phyloP scores from a whole-genome alignment of 2,888 invertebrate genomes.

The Hypsopygia costalis region DNA sequence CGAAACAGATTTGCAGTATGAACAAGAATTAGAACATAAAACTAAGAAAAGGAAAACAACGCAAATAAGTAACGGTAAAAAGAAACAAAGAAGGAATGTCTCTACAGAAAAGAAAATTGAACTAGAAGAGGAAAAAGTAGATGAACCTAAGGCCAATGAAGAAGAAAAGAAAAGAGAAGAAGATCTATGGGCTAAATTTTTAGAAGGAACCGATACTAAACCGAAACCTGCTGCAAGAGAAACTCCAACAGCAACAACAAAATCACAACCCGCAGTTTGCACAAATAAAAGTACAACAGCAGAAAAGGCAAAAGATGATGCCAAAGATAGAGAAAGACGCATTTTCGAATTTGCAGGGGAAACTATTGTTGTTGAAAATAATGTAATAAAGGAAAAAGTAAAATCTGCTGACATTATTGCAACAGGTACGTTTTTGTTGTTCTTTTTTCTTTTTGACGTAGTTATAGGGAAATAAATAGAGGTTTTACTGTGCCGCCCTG shows the following conservation, averaged over 20 bases:
- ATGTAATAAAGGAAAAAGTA: constrained; percentile 60
- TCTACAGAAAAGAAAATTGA: constrained; percentile 18
- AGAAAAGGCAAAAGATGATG: constrained; percentile 49
- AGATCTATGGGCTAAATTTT: constrained; percentile 89
- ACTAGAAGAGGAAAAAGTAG: constrained; percentile 34
- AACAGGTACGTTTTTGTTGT: constrained; percentile 39
- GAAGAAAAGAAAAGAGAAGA: constrained; percentile 87
- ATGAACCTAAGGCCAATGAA: constrained; percentile 58
- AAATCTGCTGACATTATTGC: constrained; percentile 47
- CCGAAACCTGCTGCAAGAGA: constrained; percentile 39
- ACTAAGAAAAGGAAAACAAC: constrained; percentile 52
- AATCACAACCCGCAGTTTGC: constrained; percentile 20
- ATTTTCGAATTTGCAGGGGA: constrained; percentile 95
- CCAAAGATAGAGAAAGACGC: constrained; percentile 80
- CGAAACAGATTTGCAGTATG: constrained; percentile 79
- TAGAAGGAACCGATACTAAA: constrained; percentile 83
- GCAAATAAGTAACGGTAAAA: constrained; percentile 36
- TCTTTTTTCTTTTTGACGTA: too few relatives aligned
- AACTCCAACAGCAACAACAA: constrained; percentile 18
- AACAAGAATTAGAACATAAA: constrained; percentile 63
- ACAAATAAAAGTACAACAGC: constrained; percentile 16
- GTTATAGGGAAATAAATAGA: too few relatives aligned
- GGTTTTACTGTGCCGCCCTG: too few relatives aligned
- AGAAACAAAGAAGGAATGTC: constrained; percentile 41
- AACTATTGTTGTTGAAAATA: constrained; percentile 81